Percentiles rank a stretch among this genome's conserved stretches.
Conservation (phyloP, 1,140 invertebrate genomes). For the Drosophila athabasca region DNA sequence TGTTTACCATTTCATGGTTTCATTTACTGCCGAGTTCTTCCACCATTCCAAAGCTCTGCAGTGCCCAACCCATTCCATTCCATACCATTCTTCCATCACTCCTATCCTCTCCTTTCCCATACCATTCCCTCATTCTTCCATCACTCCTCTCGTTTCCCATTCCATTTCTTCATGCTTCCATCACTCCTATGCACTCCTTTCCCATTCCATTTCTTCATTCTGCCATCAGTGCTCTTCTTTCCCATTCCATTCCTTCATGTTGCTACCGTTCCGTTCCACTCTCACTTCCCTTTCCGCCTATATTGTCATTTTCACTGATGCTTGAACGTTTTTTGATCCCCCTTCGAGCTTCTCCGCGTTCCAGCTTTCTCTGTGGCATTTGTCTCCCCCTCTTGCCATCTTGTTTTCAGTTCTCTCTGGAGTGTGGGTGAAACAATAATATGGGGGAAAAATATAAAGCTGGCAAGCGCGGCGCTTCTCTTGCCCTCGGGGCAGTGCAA, state of each 20-base stretch:
- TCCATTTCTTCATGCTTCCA: slow-evolving; percentile 55
- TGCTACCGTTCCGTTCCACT: not conserved
- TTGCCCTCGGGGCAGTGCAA: slow-evolving; percentile 19
- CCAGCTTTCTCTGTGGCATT: not conserved
- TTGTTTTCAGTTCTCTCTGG: too few species aligned
- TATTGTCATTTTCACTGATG: slow-evolving; percentile 63
- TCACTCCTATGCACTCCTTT: too few species aligned
- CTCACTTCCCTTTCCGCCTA: slow-evolving; percentile 23
- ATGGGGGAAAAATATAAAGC: slow-evolving; percentile 54
- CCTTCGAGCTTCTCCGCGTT: slow-evolving; percentile 16
- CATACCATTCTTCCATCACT: not conserved
- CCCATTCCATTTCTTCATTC: not conserved
- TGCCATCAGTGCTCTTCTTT: too few species aligned
- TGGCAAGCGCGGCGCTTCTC: slow-evolving; percentile 34
- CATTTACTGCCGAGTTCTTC: slow-evolving; percentile 38
- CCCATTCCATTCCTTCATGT: not conserved
- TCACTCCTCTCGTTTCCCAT: slow-evolving; percentile 44
- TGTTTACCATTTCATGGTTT: slow-evolving; percentile 69
- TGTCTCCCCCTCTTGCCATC: too few species aligned
- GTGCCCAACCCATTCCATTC: not conserved
- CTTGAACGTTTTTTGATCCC: slow-evolving; percentile 51
- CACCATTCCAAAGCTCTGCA: too few species aligned
- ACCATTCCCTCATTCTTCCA: not conserved
- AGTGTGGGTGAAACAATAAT: slow-evolving; percentile 50
- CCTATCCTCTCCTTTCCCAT: too few species aligned